Evolutionary conservation across 2,113 vertebrate genomes (phyloP).

Genomic region (Pteronura brasiliensis): DNA sequence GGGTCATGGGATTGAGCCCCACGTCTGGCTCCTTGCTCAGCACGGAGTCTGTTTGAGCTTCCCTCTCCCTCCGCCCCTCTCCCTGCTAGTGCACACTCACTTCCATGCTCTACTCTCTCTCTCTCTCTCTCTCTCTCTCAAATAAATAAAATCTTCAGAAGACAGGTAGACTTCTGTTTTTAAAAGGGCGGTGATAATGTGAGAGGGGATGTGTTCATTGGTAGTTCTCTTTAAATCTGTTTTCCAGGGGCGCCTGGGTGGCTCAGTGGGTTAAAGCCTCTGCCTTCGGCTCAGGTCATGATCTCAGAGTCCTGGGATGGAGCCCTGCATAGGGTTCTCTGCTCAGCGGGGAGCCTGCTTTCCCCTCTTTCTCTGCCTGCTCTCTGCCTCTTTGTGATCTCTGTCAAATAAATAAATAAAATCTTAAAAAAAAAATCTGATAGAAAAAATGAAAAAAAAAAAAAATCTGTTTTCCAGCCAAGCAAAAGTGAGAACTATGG

Average conservation of each 20-base stretch:
- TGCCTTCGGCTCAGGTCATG: too few relatives aligned
- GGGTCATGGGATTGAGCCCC: neutral
- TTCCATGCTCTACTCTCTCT: neutral
- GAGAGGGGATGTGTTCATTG: neutral
- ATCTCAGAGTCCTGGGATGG: rapidly evolving
- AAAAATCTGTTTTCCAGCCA: neutral
- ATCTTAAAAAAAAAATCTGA: too few relatives aligned
- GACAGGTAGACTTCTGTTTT: neutral
- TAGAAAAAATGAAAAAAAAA: too few relatives aligned
- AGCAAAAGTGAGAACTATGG: neutral
- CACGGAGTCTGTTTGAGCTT: neutral
- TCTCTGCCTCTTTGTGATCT: too few relatives aligned
- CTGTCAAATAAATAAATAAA: too few relatives aligned
- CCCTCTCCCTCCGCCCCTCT: neutral
- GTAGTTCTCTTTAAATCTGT: neutral
- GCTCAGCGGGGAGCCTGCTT: too few relatives aligned
- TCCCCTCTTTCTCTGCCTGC: too few relatives aligned
- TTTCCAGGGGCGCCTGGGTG: neutral
- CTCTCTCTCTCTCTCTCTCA: neutral
- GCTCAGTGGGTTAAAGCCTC: too few relatives aligned
- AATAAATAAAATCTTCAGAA: neutral
- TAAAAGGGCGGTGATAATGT: neutral
- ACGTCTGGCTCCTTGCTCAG: neutral
- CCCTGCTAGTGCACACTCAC: neutral
- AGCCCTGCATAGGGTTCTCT: too few relatives aligned